A percentile compares a stretch with the other conserved stretches of the same genome.
phyloP scores from a whole-genome alignment of 2,888 invertebrate species.

The Napeogenes inachia region DNA sequence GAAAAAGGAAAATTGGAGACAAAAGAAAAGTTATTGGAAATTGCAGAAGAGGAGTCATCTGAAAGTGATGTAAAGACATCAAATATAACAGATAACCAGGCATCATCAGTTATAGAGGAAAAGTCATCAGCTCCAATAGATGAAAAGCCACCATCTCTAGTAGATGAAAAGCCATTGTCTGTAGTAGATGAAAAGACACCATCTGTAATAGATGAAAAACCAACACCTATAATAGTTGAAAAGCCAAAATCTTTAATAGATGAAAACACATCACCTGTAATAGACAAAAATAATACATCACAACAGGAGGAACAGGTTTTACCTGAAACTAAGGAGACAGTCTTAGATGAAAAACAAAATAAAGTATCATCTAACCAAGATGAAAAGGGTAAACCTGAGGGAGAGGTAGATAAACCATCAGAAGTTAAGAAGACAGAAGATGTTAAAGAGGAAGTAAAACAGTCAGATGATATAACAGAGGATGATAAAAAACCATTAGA shows the following conservation, averaged over 20 bases:
- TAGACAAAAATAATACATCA: not conserved
- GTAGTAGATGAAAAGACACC: not conserved
- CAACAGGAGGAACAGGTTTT: not conserved
- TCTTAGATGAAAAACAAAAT: not conserved
- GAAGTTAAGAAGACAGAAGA: conserved; percentile 11
- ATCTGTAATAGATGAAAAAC: not conserved
- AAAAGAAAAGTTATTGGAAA: not conserved
- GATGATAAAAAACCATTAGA: conserved; percentile 26
- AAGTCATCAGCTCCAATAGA: not conserved
- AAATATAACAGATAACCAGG: not conserved
- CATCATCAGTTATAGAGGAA: not conserved
- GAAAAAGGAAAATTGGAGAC: too few relatives aligned
- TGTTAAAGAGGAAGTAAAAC: conserved; percentile 5
- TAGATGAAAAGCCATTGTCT: not conserved
- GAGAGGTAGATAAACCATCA: not conserved
- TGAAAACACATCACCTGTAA: too few relatives aligned
- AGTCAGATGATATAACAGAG: conserved; percentile 5
- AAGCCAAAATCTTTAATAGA: not conserved
- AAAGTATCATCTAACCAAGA: not conserved
- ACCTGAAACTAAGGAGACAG: not conserved
- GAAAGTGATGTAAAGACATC: not conserved
- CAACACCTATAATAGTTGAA: not conserved
- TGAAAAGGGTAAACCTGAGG: not conserved
- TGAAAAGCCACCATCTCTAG: not conserved
- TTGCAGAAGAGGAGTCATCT: not conserved